Conservation (phyloP, 2,797 vertebrate species). For the Smutsia gigantea region DNA sequence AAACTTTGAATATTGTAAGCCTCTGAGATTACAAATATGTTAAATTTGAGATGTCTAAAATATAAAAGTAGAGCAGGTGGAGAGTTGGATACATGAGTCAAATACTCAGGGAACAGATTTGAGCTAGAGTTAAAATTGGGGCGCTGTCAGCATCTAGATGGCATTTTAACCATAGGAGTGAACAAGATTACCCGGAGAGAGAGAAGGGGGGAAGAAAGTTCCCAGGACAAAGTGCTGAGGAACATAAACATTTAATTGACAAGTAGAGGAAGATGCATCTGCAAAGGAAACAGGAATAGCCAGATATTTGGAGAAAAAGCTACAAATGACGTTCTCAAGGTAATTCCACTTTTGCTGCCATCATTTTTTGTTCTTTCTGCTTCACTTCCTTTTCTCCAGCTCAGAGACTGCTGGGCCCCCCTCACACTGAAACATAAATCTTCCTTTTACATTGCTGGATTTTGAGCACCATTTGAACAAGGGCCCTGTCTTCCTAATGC, state of each 20-base stretch:
- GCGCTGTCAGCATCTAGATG: not conserved
- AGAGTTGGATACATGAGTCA: slow-evolving; percentile 29
- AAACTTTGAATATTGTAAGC: not conserved
- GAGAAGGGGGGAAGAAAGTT: not conserved
- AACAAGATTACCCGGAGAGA: not conserved
- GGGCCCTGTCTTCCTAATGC: not conserved
- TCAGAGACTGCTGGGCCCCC: not conserved
- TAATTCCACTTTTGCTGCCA: not conserved
- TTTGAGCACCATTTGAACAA: not conserved
- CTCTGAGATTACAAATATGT: not conserved
- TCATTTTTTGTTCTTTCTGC: not conserved
- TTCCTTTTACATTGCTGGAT: not conserved
- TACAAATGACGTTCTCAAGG: not conserved
- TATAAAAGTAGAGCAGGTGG: slow-evolving; percentile 1
- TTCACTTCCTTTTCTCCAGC: not conserved
- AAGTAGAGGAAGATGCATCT: not conserved
- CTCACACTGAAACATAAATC: not conserved
- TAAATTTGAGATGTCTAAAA: slow-evolving; percentile 21
- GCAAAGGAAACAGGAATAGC: not conserved
- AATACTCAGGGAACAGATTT: not conserved
- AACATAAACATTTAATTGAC: not conserved
- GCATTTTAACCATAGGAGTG: not conserved
- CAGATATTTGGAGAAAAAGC: not conserved
- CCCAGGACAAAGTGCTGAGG: not conserved
- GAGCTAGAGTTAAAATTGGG: slow-evolving; percentile 6